Evolutionary conservation across 2,888 invertebrate species (phyloP), one percentile per base, ranked within the genome.

Genomic region (Ormyrus rosae): DNA sequence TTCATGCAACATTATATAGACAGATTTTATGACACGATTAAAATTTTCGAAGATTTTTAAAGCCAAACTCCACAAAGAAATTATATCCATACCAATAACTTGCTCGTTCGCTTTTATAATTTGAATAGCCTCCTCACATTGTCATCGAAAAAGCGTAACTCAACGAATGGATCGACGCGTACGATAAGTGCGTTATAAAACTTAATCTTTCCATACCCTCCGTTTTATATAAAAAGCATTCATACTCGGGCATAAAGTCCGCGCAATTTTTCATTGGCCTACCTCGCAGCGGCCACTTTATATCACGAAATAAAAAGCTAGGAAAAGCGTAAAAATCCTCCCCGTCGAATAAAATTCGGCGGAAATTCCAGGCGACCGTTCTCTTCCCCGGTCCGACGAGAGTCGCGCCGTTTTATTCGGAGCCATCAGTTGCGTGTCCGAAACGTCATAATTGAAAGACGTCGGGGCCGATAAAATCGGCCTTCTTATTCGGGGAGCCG

Each of bases 381-480:
- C 11, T 64, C 48, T 8, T 10, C 46, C 34, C 3, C 34, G 34
- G 34, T 19, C 19, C 19, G 19, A 19, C 34, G 4, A 34, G 4
- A 34, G 34, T 1, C 60, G 50, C n/a, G 61, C 8, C 46, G 46
- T 69, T 55, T 58, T 13, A 68, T 46, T 60, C 19, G n/a, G 60
- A 51, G n/a, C 1, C 1, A 2, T 45, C 13, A 46, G 11, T 46
- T 11, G 6, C 65, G 48, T 5, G 74, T 55, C 13, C 50, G 48
- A 65, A 46, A 68, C 67, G 72, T 70, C 75, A 70, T 75, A 75
- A 80, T 80, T 80, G 75, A 80, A 80, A 74, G 70, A 69, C 60
- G 34, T 48, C 53, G 67, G 9, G 4, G 34, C 50, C 61, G 67
- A 71, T 76, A 67, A 80, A 80, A 64, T 71, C 9, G 55, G 58